Evolutionary conservation across 1,140 invertebrate genomes (phyloP).

Genomic region (Epicauta chinensis): DNA sequence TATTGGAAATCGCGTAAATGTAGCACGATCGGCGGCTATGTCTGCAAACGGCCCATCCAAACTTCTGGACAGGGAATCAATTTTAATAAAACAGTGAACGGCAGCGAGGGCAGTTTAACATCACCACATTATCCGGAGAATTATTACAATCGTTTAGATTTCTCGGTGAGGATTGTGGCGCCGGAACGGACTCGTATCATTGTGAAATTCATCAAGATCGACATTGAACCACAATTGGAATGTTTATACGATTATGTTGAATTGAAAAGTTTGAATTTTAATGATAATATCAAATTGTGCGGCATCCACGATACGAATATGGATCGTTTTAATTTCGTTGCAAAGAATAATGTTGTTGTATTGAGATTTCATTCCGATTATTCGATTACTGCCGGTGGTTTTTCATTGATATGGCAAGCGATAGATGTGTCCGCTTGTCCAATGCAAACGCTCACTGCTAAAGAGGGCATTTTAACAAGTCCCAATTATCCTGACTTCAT

Average conservation of each 20-base stretch:
- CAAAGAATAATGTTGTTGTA: slow-evolving; percentile 51
- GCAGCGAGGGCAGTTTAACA: slow-evolving; percentile 48
- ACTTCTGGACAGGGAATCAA: slow-evolving; percentile 29
- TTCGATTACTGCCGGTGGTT: slow-evolving; percentile 58
- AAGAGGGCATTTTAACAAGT: slow-evolving; percentile 51
- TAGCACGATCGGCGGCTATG: slow-evolving; percentile 54
- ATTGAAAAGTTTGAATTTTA: slow-evolving; percentile 35
- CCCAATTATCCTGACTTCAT: slow-evolving; percentile 65
- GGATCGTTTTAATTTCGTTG: slow-evolving; percentile 54
- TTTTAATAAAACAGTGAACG: slow-evolving; percentile 48
- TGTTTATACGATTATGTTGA: slow-evolving; percentile 73
- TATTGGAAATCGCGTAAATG: slow-evolving; percentile 58
- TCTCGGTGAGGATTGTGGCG: slow-evolving; percentile 53
- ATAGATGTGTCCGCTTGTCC: slow-evolving; percentile 62
- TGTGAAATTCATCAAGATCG: slow-evolving; percentile 57
- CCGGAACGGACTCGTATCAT: slow-evolving; percentile 56
- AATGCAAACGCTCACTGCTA: slow-evolving; percentile 54
- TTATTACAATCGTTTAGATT: slow-evolving; percentile 64
- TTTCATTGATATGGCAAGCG: slow-evolving; percentile 57
- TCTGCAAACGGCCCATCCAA: slow-evolving; percentile 37
- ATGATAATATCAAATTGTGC: slow-evolving; percentile 45
- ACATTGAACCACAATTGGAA: slow-evolving; percentile 65
- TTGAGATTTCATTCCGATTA: slow-evolving; percentile 66
- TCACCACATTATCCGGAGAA: slow-evolving; percentile 58
- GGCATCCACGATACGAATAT: slow-evolving; percentile 50